These are phyloP conservation scores for Melolontha melolontha DNA, from an alignment of 2,888 invertebrate genomes.

Conservation along the genomic window DNA sequence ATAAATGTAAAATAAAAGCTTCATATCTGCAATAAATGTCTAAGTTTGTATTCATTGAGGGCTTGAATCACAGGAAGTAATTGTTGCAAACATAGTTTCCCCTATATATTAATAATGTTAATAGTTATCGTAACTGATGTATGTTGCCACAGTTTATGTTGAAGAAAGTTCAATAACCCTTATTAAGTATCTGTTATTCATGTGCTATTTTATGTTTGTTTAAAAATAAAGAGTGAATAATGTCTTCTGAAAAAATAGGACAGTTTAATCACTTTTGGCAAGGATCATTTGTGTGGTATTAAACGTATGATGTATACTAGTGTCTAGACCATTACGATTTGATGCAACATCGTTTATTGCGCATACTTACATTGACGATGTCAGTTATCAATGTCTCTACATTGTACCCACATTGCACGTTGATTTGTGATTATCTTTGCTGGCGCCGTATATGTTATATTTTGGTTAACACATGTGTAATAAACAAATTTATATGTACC, in stretches of 20 bases:
- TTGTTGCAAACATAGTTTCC: too few species aligned
- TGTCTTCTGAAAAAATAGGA: not conserved
- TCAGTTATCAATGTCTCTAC: conserved; percentile 21
- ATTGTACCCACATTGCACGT: conserved; percentile 5
- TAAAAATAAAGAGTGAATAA: not conserved
- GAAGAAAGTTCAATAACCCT: too few species aligned
- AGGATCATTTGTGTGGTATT: conserved; percentile 14
- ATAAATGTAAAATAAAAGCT: too few species aligned
- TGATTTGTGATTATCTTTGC: conserved; percentile 28
- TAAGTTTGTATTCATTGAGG: too few species aligned
- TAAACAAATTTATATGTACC: not conserved
- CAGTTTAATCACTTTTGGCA: conserved; percentile 18
- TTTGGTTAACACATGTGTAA: conserved; percentile 13
- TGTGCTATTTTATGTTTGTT: not conserved
- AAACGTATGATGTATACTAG: conserved; percentile 5
- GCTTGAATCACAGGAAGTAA: too few species aligned
- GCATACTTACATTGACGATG: conserved; percentile 17
- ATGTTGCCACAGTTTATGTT: too few species aligned
- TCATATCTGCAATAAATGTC: too few species aligned
- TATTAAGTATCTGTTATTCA: too few species aligned
- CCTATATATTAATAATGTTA: too few species aligned
- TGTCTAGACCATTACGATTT: conserved; percentile 23
- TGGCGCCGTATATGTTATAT: conserved; percentile 22
- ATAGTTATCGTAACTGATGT: too few species aligned
- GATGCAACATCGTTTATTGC: conserved; percentile 17